Conservation (phyloP, 2,113 vertebrate genomes). For the Leptosomus discolor region DNA sequence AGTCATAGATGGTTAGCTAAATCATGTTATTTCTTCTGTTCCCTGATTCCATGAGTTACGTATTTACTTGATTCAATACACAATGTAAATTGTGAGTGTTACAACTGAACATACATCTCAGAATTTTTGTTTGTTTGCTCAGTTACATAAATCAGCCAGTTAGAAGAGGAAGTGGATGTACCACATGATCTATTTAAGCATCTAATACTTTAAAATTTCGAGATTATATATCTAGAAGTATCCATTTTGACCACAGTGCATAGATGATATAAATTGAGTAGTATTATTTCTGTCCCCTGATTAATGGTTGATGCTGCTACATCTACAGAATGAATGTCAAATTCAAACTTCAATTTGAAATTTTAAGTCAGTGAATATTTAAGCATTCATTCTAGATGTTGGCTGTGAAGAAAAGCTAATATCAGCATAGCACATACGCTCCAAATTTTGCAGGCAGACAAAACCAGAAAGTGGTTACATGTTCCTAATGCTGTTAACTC, state of each 20-base stretch:
- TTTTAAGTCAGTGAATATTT: constrained; percentile 62
- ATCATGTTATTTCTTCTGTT: constrained; percentile 34
- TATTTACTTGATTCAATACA: constrained; percentile 39
- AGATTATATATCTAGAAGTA: constrained; percentile 34
- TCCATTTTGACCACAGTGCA: constrained; percentile 9
- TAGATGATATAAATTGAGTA: constrained; percentile 21
- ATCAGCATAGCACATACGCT: constrained; percentile 52
- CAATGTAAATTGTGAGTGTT: constrained; percentile 13
- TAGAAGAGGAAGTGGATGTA: background rate
- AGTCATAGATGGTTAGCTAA: constrained; percentile 42
- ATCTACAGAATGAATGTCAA: constrained; percentile 36
- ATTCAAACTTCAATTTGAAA: constrained; percentile 54
- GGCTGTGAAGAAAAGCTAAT: constrained; percentile 57
- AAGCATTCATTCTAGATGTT: constrained; percentile 56
- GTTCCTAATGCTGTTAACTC: constrained; percentile 10
- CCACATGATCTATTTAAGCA: constrained; percentile 35
- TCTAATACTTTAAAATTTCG: constrained; percentile 52
- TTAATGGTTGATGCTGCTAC: constrained; percentile 43
- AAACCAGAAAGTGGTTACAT: background rate
- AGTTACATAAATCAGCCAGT: constrained; percentile 57
- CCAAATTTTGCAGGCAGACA: constrained; percentile 41
- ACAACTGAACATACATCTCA: constrained; percentile 32
- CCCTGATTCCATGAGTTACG: constrained; percentile 16
- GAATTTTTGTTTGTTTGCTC: constrained; percentile 62
- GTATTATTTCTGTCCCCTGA: constrained; percentile 40